Percentiles rank a stretch among this genome's conserved stretches.
phyloP scores from a whole-genome alignment of 2,888 invertebrate genomes.

The Ecliptopera silaceata region DNA sequence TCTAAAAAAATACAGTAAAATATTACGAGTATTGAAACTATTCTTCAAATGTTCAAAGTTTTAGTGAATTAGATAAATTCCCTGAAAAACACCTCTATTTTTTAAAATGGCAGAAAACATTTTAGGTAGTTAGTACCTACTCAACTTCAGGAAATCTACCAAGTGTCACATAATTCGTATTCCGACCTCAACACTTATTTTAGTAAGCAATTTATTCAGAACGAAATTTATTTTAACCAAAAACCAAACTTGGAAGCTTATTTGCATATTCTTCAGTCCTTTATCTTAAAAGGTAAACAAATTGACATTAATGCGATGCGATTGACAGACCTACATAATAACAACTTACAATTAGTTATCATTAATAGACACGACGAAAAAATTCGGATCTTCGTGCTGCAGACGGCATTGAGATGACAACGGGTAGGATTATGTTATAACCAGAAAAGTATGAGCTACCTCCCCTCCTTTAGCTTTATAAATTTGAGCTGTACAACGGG shows the following conservation, averaged over 20 bases:
- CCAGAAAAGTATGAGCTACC: conserved; percentile 50
- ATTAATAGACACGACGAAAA: conserved; percentile 69
- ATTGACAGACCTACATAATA: conserved; percentile 72
- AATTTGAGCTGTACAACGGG: conserved; percentile 31
- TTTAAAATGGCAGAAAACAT: no score
- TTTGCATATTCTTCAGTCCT: conserved; percentile 31
- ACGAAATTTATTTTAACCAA: background rate
- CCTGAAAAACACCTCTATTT: no score
- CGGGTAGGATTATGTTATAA: conserved; percentile 67
- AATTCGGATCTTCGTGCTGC: conserved; percentile 71
- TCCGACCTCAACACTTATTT: background rate
- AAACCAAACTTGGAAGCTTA: conserved; percentile 12
- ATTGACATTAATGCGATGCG: conserved; percentile 71
- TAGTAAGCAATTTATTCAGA: background rate
- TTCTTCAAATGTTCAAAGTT: no score
- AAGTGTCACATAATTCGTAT: no score
- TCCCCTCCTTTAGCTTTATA: conserved; percentile 35
- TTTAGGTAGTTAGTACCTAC: no score
- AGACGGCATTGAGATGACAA: conserved; percentile 81
- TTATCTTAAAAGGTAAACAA: conserved; percentile 52
- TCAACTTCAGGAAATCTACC: no score
- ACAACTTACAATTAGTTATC: conserved; percentile 74
- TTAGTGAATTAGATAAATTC: no score
- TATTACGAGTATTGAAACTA: no score
- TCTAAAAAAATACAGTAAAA: no score